Base-by-base conservation (phyloP, 1,140 invertebrate species). In the Laodelphax striatellus region DNA sequence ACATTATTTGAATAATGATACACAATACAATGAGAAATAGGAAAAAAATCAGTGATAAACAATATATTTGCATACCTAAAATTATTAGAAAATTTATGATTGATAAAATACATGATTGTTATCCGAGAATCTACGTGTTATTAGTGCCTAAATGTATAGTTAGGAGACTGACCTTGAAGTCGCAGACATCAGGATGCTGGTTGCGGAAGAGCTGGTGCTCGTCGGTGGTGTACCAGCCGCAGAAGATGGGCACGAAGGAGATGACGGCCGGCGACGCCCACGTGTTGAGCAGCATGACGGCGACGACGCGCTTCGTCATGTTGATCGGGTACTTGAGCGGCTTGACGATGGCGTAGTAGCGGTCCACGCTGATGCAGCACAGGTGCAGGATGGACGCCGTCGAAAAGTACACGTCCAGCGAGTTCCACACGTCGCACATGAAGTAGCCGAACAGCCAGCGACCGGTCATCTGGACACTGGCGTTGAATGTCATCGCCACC, bases 351-450 rank as follows among this genome's bases (percentile, higher is more conserved):
- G 90, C 90, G 69, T 90, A 91, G 67, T 91, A 92, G 68, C 92
- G 78, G 73, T 94, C 94, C 38, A 96, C 88, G 62, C 87, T 89
- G 71, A 97, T 96, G 75, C 92, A 96, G 74, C 91, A 94, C 55
- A 97, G 78, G 77, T 97, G 93, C 22, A 96, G 78, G 65, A 97
- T 95, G 22, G 91, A 94, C 2, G 90, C 92, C 0, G 94, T 97
- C 54, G 89, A 93, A 71, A 96, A 97, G 70, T 95, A 91, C 0
- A 97, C 94, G 72, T 97, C 94, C 63, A 94, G 82, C 13, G 90
- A 90, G 76, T 96, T 97, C 89, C 92, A 97, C 21, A 97, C 82
- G 73, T 95, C 91, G 74, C 93, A 97, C 78, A 95, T 85, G 60
- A 87, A 82, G 58, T 83, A 80, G 8, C 88, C 85, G 70, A 95